phyloP scores from a whole-genome alignment of 1,140 invertebrate species.

The Kradibia gibbosae region DNA sequence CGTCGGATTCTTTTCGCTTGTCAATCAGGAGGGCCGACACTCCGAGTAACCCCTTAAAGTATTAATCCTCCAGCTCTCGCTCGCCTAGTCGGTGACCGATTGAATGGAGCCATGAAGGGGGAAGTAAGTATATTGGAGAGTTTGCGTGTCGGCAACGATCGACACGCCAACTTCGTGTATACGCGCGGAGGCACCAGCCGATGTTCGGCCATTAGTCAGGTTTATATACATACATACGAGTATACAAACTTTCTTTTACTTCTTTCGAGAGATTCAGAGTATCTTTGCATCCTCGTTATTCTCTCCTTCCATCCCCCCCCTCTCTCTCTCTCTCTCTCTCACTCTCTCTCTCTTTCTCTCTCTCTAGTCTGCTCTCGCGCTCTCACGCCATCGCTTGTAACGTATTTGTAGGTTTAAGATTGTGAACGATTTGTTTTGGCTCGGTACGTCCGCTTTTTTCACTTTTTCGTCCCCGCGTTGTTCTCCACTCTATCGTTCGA shows the following conservation, averaged over 20 bases:
- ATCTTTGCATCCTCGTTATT: neutral
- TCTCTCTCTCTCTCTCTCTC: slow-evolving; percentile 16
- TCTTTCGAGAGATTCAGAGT: slow-evolving; percentile 2
- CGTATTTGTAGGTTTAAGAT: slow-evolving; percentile 13
- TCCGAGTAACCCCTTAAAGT: neutral
- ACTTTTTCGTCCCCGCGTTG: neutral
- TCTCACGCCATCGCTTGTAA: slow-evolving; percentile 6
- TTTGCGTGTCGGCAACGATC: slow-evolving; percentile 8
- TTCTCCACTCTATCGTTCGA: neutral
- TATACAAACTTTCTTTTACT: slow-evolving; percentile 8
- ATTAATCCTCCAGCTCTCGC: too few relatives aligned
- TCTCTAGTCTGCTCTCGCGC: neutral
- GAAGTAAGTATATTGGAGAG: neutral
- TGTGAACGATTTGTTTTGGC: slow-evolving; percentile 18
- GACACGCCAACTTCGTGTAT: slow-evolving; percentile 28
- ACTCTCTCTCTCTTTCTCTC: neutral
- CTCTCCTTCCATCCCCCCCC: slow-evolving; percentile 7
- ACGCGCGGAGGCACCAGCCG: neutral
- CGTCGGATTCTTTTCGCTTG: slow-evolving; percentile 22
- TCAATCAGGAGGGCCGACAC: slow-evolving; percentile 15
- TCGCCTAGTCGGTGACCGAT: neutral
- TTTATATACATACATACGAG: neutral
- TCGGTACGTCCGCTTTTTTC: neutral
- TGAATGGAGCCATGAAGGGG: neutral
- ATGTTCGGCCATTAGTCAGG: slow-evolving; percentile 24